phyloP scores from a whole-genome alignment of 2,888 invertebrate species.

The Stomorhina lunata region DNA sequence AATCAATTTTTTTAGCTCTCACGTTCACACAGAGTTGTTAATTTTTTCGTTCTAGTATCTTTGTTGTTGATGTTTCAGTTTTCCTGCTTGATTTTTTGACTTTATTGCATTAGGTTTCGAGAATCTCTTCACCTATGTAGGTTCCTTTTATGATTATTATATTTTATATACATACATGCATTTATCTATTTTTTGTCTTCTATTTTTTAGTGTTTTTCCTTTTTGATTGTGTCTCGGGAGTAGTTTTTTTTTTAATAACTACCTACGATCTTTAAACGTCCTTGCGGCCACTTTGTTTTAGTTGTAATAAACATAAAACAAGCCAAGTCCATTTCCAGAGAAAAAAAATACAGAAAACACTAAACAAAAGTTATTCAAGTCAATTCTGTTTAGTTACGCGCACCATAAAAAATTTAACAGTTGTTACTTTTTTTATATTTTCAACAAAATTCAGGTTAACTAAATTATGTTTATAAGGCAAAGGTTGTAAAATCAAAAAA shows the following conservation, averaged over 20 bases:
- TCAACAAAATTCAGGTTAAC: neutral
- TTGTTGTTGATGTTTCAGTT: conserved; percentile 6
- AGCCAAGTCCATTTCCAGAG: conserved; percentile 20
- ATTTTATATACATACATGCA: neutral
- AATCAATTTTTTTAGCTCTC: conserved; percentile 67
- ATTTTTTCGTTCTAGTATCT: conserved; percentile 49
- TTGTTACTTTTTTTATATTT: conserved; percentile 1
- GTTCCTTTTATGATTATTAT: neutral
- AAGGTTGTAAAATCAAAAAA: neutral
- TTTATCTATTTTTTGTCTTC: neutral
- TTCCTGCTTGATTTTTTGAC: conserved; percentile 71
- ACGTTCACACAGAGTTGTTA: conserved; percentile 75
- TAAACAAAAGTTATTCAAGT: conserved; percentile 10
- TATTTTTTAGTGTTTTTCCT: conserved; percentile 51
- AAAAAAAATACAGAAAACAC: neutral
- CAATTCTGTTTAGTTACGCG: conserved; percentile 19
- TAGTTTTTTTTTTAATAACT: conserved; percentile 3
- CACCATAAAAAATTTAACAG: conserved; percentile 38
- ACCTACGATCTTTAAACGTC: conserved; percentile 42
- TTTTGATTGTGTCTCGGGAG: conserved; percentile 67
- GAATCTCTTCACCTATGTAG: neutral
- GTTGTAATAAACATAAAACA: conserved; percentile 55
- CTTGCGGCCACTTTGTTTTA: conserved; percentile 56
- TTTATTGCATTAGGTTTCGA: conserved; percentile 62
- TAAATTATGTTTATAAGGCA: conserved; percentile 20